Evolutionary conservation across 1,140 invertebrate genomes (phyloP).

Genomic region (Plodia interpunctella): DNA sequence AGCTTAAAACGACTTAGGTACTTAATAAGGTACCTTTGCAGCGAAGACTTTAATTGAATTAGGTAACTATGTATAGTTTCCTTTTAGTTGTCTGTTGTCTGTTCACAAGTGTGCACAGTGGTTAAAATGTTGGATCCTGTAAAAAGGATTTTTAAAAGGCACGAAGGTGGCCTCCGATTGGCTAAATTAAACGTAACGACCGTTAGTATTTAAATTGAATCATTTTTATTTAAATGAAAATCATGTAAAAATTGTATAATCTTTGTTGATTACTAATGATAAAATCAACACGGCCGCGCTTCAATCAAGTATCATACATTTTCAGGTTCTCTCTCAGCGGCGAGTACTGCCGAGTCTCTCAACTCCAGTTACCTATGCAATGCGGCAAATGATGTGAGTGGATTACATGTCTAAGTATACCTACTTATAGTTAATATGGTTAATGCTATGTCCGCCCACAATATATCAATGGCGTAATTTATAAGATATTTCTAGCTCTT

Average conservation of each 20-base stretch:
- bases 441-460: too few relatives aligned
- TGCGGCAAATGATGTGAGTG: constrained; percentile 83
- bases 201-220: constrained; percentile 28
- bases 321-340: constrained; percentile 85
- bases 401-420: too few relatives aligned
- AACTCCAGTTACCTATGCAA: constrained; percentile 90
- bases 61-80: not conserved
- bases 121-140: constrained; percentile 39
- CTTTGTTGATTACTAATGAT: not conserved
- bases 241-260: too few relatives aligned
- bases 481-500: too few relatives aligned
- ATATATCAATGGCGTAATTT: too few relatives aligned
- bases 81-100: not conserved
- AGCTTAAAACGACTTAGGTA: not conserved
- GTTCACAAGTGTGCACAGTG: not conserved
- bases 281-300: too few relatives aligned
- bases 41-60: not conserved
- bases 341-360: constrained; percentile 88
- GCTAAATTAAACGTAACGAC: constrained; percentile 50
- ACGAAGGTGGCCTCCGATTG: constrained; percentile 36
- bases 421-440: too few relatives aligned
- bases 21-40: too few relatives aligned
- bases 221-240: too few relatives aligned
- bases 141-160: constrained; percentile 41
- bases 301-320: too few relatives aligned